These are phyloP conservation scores for Squalus acanthias DNA, from an alignment of 2,797 vertebrate genomes.

Conservation along the genomic window DNA sequence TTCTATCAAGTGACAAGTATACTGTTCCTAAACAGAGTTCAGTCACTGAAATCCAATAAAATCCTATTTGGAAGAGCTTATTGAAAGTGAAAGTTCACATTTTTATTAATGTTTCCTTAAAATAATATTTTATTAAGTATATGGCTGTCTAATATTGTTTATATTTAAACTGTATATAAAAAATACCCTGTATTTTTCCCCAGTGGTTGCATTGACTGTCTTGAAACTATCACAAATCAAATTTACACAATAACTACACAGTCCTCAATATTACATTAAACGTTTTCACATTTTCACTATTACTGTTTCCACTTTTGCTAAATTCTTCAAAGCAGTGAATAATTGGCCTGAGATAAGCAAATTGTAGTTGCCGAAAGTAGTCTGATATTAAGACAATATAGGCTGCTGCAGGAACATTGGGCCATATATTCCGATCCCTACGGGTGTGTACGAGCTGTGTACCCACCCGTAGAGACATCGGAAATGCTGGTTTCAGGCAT, in stretches of 20 bases:
- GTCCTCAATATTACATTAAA: not conserved
- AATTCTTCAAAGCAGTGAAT: not conserved
- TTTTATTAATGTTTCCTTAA: constrained; percentile 4
- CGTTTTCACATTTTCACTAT: not conserved
- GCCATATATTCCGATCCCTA: no score
- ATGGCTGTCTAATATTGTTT: not conserved
- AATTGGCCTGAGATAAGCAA: not conserved
- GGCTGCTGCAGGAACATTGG: not conserved
- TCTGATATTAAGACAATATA: not conserved
- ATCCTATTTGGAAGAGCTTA: not conserved
- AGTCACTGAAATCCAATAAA: not conserved
- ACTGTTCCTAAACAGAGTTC: not conserved
- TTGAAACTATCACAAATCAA: constrained; percentile 18
- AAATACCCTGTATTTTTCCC: not conserved
- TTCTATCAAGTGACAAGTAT: not conserved
- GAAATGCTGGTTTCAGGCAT: no score
- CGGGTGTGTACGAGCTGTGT: no score
- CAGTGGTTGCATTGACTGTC: not conserved
- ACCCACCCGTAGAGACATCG: no score
- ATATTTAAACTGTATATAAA: not conserved
- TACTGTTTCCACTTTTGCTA: not conserved
- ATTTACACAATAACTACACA: not conserved
- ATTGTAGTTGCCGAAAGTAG: not conserved
- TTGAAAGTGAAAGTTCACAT: not conserved
- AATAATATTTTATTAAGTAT: not conserved